These are phyloP conservation scores for Amblyjoppa fuscipennis DNA, from an alignment of 2,888 invertebrate species.

Conservation along the genomic window DNA sequence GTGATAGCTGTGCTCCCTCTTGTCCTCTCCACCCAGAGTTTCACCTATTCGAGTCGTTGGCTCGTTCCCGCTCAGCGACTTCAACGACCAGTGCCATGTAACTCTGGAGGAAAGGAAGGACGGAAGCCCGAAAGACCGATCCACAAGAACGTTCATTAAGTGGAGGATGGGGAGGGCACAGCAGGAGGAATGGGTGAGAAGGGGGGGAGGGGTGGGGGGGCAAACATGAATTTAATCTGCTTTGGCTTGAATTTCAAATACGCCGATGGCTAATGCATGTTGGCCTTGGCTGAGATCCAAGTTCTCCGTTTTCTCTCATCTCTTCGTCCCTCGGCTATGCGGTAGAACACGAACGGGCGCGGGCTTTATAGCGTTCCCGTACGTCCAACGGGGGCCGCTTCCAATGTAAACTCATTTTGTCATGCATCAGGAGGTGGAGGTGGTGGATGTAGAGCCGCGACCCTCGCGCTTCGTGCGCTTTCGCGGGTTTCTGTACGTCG, in stretches of 20 bases:
- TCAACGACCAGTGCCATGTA: background rate
- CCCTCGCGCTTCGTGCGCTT: slow-evolving; percentile 24
- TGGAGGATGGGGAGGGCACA: slow-evolving; percentile 20
- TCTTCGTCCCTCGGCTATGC: slow-evolving; percentile 54
- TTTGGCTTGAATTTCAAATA: slow-evolving; percentile 83
- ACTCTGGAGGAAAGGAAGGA: slow-evolving; percentile 12
- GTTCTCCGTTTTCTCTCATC: slow-evolving; percentile 76
- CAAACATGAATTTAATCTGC: slow-evolving; percentile 82
- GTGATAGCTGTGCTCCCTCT: background rate
- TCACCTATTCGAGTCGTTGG: slow-evolving; percentile 15
- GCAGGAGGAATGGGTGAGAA: slow-evolving; percentile 31
- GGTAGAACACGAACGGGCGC: slow-evolving; percentile 54
- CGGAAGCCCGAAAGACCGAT: slow-evolving; percentile 32
- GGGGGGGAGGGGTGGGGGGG: slow-evolving; percentile 54
- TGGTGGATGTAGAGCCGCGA: background rate
- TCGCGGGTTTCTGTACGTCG: background rate
- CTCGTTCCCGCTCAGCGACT: slow-evolving; percentile 1
- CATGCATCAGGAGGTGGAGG: slow-evolving; percentile 75
- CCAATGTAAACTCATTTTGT: slow-evolving; percentile 82
- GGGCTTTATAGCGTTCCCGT: slow-evolving; percentile 57
- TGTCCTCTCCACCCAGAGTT: background rate
- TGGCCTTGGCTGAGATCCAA: slow-evolving; percentile 83
- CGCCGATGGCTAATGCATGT: slow-evolving; percentile 83
- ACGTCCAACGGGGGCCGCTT: slow-evolving; percentile 60
- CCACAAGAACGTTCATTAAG: slow-evolving; percentile 58